Base-by-base conservation (phyloP, 1,140 invertebrate genomes). In the Lineus longissimus region DNA sequence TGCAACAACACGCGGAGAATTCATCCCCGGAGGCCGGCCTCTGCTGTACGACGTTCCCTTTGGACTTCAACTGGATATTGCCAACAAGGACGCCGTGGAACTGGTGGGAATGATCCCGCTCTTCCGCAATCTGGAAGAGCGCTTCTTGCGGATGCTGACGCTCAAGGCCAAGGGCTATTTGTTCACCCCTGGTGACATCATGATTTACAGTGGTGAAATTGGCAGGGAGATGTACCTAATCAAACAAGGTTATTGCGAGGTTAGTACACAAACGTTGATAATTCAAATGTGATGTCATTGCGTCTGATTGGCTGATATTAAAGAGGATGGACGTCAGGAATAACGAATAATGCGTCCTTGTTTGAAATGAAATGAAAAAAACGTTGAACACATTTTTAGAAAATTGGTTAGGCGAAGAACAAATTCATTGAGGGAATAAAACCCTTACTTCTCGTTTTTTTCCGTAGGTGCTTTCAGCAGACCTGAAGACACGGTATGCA, bases 211-310 rank as follows among this genome's bases (percentile, higher is more conserved):
- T 0, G 62, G 62, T 17, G 64, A 65, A 27, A 29, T 65, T n/a
- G 62, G 60, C 25, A 27, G 57, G 23, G 64, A 65, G 62, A 55
- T 65, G 47, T 65, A 65, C 62, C 30, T 64, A 27, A 43, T 65
- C 25, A 51, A 56, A 29, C 7, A 41, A 29, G 64, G 64, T 2
- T 27, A 64, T 1, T 63, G 61, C 55, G 30, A 58, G 54, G 61
- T 63, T 1, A 6, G 58, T 59, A 2, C 36, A 6, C 36, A 27
- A 4, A 23, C 47, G 4, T 23, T n/a, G 6, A 19, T 51, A 6
- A 51, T 51, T 51, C 47, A 51, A 51, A 23, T 19, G 19, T 19
- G 11, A 43, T 43, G 40, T n/a, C n/a, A n/a, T n/a, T n/a, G n/a
- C n/a, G n/a, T 36, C 33, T 36, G 33, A 4, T 36, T 36, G 33